Conservation (phyloP, 2,113 vertebrate species). For the Plectropomus leopardus region DNA sequence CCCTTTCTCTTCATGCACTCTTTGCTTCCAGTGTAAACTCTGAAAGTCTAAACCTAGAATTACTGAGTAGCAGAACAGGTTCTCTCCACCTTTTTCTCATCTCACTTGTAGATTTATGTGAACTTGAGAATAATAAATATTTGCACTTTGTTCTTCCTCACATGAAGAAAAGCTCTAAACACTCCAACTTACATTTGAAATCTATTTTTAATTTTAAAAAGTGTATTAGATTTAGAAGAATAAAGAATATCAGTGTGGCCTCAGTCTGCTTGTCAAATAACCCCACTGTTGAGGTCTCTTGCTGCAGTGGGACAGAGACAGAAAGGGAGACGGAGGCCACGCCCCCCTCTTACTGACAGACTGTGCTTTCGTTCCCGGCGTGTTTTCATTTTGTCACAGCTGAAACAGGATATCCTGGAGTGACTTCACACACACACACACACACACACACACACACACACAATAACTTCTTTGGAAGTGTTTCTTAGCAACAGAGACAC, state of each 20-base stretch:
- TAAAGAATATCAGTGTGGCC: not conserved
- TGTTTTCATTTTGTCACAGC: constrained; percentile 68
- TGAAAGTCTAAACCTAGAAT: constrained; percentile 26
- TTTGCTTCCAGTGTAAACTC: not conserved
- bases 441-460: no score
- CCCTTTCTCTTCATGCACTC: not conserved
- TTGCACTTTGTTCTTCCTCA: not conserved
- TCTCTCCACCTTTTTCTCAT: constrained; percentile 2
- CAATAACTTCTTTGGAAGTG: constrained; percentile 69
- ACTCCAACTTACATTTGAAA: not conserved
- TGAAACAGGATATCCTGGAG: constrained; percentile 88
- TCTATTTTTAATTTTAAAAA: not conserved
- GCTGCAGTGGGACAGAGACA: constrained; percentile 21
- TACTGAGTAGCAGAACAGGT: constrained; percentile 34
- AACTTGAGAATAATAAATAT: constrained; percentile 5
- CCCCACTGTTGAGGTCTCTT: not conserved
- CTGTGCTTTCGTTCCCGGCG: constrained; percentile 25
- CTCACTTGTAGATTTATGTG: not conserved
- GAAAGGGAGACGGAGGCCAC: not conserved
- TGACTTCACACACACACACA: constrained; percentile 74
- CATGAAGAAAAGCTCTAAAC: not conserved
- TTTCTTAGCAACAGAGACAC: constrained; percentile 77
- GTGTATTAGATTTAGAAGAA: not conserved
- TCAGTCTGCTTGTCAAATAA: not conserved
- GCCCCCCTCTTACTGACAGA: constrained; percentile 16